Evolutionary conservation across 2,888 invertebrate genomes (phyloP).

Genomic region (Phaonia tiefii): DNA sequence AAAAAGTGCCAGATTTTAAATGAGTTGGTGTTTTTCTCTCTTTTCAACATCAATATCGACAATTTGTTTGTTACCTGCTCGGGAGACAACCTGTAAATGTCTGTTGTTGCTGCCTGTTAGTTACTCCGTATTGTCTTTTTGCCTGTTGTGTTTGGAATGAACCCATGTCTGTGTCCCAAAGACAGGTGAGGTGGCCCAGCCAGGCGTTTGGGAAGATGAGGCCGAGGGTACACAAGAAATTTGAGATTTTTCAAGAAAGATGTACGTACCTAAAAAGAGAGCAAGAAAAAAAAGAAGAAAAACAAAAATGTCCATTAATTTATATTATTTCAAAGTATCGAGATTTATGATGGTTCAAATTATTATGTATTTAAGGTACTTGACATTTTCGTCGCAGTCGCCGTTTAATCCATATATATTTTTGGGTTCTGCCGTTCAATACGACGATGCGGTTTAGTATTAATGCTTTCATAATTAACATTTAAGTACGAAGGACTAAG

Average conservation of each 20-base stretch:
- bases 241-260: constrained; percentile 62
- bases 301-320: constrained; percentile 60
- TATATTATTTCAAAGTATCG: constrained; percentile 43
- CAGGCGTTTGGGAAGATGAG: constrained; percentile 10
- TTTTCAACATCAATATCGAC: background rate
- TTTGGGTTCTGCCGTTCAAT: constrained; percentile 1
- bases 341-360: constrained; percentile 54
- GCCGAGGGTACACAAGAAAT: constrained; percentile 43
- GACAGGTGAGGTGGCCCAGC: constrained; percentile 61
- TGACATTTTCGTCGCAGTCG: constrained; percentile 48
- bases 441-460: constrained; percentile 39
- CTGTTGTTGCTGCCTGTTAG: constrained; percentile 21
- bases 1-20: constrained; percentile 52
- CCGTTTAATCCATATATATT: background rate
- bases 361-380: constrained; percentile 42
- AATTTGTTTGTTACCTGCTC: constrained; percentile 60
- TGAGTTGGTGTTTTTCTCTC: constrained; percentile 39
- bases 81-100: constrained; percentile 49
- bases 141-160: constrained; percentile 37
- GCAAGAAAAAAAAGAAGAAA: too few relatives aligned
- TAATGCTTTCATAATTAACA: constrained; percentile 57
- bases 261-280: constrained; percentile 33
- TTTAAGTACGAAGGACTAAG: constrained; percentile 39
- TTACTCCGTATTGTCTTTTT: too few relatives aligned
- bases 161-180: constrained; percentile 46